Evolutionary conservation across 2,888 invertebrate genomes (phyloP).

Genomic region (Thumatha senex): DNA sequence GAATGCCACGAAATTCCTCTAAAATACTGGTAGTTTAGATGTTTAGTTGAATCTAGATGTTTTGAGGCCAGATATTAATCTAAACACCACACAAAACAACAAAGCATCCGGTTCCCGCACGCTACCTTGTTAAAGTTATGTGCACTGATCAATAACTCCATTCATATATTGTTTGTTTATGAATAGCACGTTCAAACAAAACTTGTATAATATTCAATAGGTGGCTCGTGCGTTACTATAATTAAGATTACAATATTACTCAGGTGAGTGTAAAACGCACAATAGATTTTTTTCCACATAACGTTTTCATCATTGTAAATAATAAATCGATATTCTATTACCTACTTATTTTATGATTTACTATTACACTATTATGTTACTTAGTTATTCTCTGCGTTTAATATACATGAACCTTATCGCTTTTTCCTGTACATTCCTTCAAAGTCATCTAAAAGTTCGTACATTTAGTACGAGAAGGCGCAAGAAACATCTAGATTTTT

Average conservation of each 20-base stretch:
- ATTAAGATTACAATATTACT: constrained; percentile 1
- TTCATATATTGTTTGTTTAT: constrained; percentile 36
- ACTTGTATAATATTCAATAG: constrained; percentile 18
- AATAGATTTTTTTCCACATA: neutral
- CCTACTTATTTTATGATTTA: too few relatives aligned
- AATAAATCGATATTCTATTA: too few relatives aligned
- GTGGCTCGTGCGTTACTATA: constrained; percentile 6
- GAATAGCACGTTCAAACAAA: constrained; percentile 9
- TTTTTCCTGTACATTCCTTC: too few relatives aligned
- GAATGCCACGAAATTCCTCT: too few relatives aligned
- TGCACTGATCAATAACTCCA: constrained; percentile 37
- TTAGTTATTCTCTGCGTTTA: too few relatives aligned
- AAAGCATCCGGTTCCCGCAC: constrained; percentile 12
- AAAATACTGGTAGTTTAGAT: too few relatives aligned
- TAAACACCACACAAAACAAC: neutral
- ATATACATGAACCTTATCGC: too few relatives aligned
- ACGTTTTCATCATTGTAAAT: neutral
- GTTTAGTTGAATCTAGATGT: neutral
- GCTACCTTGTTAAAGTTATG: constrained; percentile 26
- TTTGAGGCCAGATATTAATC: constrained; percentile 1
- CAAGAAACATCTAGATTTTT: too few relatives aligned
- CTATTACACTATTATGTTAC: too few relatives aligned
- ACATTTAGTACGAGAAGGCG: too few relatives aligned
- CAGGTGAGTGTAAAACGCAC: neutral
- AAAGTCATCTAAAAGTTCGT: too few relatives aligned